A percentile compares a stretch with the other conserved stretches of the same genome.
Conservation (phyloP, 2,797 vertebrate species). For the Poeciliopsis paucimaculata region DNA sequence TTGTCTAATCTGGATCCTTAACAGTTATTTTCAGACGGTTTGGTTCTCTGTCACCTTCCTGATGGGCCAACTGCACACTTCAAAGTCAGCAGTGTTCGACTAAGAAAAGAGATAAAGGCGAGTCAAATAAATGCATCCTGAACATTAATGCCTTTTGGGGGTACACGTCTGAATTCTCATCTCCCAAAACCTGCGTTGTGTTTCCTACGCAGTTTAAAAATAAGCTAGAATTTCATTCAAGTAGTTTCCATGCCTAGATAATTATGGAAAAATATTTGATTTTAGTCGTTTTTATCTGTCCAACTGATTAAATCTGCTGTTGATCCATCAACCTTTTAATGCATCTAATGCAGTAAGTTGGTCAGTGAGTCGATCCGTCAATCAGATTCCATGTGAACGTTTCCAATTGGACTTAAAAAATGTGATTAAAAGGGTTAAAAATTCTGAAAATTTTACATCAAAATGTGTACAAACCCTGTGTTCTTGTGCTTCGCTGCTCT, state of each 20-base stretch:
- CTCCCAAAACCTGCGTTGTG: not conserved
- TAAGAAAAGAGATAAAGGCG: conserved; percentile 97
- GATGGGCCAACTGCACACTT: conserved; percentile 97
- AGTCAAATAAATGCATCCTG: conserved; percentile 14
- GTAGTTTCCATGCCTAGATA: not conserved
- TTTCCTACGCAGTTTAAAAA: not conserved
- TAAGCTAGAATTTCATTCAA: not conserved
- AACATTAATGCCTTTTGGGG: not conserved
- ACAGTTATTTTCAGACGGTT: conserved; percentile 84
- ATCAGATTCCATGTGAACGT: not conserved
- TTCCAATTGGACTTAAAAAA: not conserved
- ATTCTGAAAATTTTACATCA: not conserved
- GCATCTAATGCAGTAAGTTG: no score
- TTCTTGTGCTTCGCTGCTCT: not conserved
- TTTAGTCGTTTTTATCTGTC: not conserved
- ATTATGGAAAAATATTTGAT: not conserved
- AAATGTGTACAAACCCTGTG: not conserved
- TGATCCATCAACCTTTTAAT: not conserved
- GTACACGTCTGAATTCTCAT: not conserved
- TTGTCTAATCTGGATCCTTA: conserved; percentile 43
- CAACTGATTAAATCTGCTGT: not conserved
- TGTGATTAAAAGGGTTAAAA: not conserved
- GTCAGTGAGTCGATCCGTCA: no score
- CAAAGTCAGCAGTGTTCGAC: conserved; percentile 92
- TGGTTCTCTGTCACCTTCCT: conserved; percentile 95